Conservation (phyloP, 2,797 vertebrate genomes). For the Melanotaenia trifasciata region DNA sequence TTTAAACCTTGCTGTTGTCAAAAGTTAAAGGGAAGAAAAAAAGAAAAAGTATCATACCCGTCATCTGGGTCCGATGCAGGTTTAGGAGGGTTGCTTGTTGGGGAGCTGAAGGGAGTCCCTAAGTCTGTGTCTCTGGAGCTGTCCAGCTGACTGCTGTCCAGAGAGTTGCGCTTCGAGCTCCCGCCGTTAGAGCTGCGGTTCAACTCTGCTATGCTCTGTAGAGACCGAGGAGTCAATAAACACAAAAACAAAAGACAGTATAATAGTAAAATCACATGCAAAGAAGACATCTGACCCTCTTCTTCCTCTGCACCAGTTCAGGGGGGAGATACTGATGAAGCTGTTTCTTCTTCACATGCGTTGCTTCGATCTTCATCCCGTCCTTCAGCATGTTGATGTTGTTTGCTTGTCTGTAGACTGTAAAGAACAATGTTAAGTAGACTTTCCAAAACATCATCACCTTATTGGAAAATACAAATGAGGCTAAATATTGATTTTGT, state of each 20-base stretch:
- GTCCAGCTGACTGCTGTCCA: constrained; percentile 88
- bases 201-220: constrained; percentile 88
- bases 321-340: constrained; percentile 94
- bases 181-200: constrained; percentile 85
- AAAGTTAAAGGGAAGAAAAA: not conserved
- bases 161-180: constrained; percentile 86
- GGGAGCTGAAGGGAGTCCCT: constrained; percentile 85
- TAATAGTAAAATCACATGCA: not conserved
- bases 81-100: constrained; percentile 80
- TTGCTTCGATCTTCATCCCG: constrained; percentile 97
- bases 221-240: not conserved
- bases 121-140: constrained; percentile 88
- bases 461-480: too few relatives aligned
- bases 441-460: not conserved
- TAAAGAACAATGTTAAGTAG: not conserved
- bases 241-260: not conserved
- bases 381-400: constrained; percentile 96
- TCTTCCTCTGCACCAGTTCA: constrained; percentile 93
- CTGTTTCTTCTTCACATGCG: constrained; percentile 95
- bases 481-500: not conserved
- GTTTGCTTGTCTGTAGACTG: constrained; percentile 96
- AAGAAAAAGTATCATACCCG: constrained; percentile 60
- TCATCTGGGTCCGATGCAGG: constrained; percentile 78
- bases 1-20: not conserved
- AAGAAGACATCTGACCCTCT: constrained; percentile 83